These are phyloP conservation scores for Panagrolaimus sp. DNA, from an alignment of 1,140 invertebrate species.

Conservation along the genomic window DNA sequence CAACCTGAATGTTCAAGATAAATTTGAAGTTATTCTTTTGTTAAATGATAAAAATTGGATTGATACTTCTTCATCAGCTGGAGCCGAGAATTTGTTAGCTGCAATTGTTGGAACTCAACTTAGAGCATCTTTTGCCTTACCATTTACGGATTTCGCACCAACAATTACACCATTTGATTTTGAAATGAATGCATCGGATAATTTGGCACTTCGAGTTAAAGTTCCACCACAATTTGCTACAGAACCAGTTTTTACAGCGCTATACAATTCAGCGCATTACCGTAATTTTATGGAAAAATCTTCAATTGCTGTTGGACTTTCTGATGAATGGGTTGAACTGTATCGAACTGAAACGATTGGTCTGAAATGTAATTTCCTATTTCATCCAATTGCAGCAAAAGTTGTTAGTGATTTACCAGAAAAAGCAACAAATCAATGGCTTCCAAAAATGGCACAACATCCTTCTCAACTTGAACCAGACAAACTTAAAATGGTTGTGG, in stretches of 20 bases:
- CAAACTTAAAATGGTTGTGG: conserved; percentile 30
- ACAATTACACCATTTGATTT: conserved; percentile 39
- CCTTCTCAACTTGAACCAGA: conserved; percentile 35
- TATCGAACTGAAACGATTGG: conserved; percentile 49
- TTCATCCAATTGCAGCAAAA: conserved; percentile 38
- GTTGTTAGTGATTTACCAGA: conserved; percentile 44
- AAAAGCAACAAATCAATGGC: conserved; percentile 26
- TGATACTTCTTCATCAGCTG: conserved; percentile 65
- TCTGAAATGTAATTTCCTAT: conserved; percentile 46
- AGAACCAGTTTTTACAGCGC: conserved; percentile 40
- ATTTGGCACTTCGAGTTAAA: conserved; percentile 42
- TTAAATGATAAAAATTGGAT: conserved; percentile 98
- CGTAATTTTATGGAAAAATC: conserved; percentile 10
- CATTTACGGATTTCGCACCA: conserved; percentile 53
- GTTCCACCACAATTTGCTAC: conserved; percentile 43
- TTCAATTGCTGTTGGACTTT: background rate
- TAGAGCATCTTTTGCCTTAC: conserved; percentile 42
- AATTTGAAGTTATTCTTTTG: conserved; percentile 84
- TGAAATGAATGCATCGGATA: conserved; percentile 44
- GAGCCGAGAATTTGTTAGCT: conserved; percentile 48
- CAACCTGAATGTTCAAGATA: conserved; percentile 78
- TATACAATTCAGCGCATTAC: conserved; percentile 22
- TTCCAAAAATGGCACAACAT: conserved; percentile 21
- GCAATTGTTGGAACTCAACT: conserved; percentile 54
- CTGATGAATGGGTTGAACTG: conserved; percentile 46